A percentile compares a stretch with the other conserved stretches of the same genome.
Conservation (phyloP, 2,888 invertebrate genomes). For the Apotomis betuletana region DNA sequence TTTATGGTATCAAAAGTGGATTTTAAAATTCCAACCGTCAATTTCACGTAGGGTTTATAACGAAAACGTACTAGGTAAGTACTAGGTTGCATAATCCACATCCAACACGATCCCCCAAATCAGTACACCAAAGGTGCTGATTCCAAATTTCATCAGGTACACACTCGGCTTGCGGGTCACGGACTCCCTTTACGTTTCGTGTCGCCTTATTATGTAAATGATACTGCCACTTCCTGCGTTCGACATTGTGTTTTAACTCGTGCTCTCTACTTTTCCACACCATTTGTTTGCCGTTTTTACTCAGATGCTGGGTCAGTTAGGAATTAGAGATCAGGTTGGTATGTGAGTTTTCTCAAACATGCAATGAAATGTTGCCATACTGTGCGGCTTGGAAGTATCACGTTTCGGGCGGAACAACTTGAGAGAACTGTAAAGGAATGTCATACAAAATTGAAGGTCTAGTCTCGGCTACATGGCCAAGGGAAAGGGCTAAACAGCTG, state of each 20-base stretch:
- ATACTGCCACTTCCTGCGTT: slow-evolving; percentile 45
- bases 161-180: slow-evolving; percentile 53
- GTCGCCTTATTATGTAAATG: slow-evolving; percentile 59
- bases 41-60: too few relatives aligned
- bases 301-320: slow-evolving; percentile 49
- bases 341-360: too few relatives aligned
- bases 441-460: too few relatives aligned
- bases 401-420: too few relatives aligned
- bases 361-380: too few relatives aligned
- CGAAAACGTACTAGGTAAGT: background rate
- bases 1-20: too few relatives aligned
- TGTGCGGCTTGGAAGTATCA: too few relatives aligned
- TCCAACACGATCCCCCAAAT: slow-evolving; percentile 30
- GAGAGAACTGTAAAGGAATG: too few relatives aligned
- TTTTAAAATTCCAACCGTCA: too few relatives aligned
- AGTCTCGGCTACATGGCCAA: too few relatives aligned
- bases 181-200: slow-evolving; percentile 54
- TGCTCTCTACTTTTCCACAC: slow-evolving; percentile 42
- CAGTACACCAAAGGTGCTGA: slow-evolving; percentile 45
- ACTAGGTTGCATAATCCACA: slow-evolving; percentile 23
- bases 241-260: slow-evolving; percentile 54
- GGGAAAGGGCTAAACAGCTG: too few relatives aligned
- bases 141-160: slow-evolving; percentile 61
- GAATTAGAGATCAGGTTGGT: slow-evolving; percentile 32
- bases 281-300: slow-evolving; percentile 48